phyloP scores from a whole-genome alignment of 2,113 vertebrate genomes.

The Anarhynchus alexandrinus region DNA sequence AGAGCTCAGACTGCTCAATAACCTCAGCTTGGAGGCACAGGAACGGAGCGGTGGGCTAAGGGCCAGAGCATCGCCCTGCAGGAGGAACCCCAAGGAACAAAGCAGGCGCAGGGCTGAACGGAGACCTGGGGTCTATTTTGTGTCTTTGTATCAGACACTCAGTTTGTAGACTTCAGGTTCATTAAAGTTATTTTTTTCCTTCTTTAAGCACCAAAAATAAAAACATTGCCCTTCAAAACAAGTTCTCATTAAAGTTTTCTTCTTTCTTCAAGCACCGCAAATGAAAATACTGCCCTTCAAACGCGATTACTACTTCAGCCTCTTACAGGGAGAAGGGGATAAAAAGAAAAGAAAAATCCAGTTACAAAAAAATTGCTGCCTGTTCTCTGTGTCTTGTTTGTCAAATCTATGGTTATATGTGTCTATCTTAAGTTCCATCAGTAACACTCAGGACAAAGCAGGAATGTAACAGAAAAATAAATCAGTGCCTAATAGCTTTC shows the following conservation, averaged over 20 bases:
- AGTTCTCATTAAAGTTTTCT: not conserved
- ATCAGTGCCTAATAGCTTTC: conserved; percentile 89
- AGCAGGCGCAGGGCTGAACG: not conserved
- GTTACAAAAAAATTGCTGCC: conserved; percentile 9
- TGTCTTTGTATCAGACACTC: not conserved
- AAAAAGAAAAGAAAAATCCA: conserved; percentile 12
- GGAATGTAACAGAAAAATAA: conserved; percentile 80
- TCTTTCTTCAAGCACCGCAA: not conserved
- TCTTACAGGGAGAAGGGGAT: not conserved
- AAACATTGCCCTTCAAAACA: not conserved
- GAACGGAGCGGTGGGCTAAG: not conserved
- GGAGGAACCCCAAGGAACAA: not conserved
- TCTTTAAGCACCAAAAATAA: not conserved
- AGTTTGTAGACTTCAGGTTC: not conserved
- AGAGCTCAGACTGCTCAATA: not conserved
- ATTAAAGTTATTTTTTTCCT: not conserved
- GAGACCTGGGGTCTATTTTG: rapidly evolving
- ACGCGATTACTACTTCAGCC: not conserved
- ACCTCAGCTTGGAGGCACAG: not conserved
- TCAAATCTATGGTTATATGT: conserved; percentile 9
- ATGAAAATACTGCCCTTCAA: not conserved
- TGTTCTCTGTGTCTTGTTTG: not conserved
- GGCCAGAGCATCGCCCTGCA: not conserved
- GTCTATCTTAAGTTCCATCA: conserved; percentile 74
- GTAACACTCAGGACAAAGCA: conserved; percentile 75